Evolutionary conservation across 37 sponge, comb jelly and placozoan genomes (phyloP), one percentile per base, ranked within the genome.

Genomic region (Haliclona indistincta): DNA sequence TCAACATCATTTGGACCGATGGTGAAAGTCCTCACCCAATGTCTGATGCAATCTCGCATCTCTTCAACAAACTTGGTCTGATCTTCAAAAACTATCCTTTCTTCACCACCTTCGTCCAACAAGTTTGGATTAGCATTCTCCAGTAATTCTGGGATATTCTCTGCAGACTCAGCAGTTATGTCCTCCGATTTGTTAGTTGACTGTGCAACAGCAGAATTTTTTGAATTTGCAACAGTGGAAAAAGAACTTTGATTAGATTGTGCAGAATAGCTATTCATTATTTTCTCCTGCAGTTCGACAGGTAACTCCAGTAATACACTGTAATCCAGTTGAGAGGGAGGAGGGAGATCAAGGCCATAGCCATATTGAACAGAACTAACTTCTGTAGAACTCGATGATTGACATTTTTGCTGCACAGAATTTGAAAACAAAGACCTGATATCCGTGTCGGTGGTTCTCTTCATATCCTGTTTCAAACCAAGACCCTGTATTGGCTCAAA

Each of bases 241-340:
- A n/a, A n/a, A n/a, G n/a, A n/a, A n/a, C n/a, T n/a, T n/a, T n/a
- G n/a, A n/a, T n/a, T n/a, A n/a, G n/a, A n/a, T n/a, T n/a, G n/a
- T n/a, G n/a, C n/a, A n/a, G 58, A 53, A 33, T 84, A 84, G 55
- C 45, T 55, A 20, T 47, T 11, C 11, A 73, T 17, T 15, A 86
- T 80, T 62, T 80, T 41, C 55, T 75, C 56, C 40, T 52, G 54
- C 17, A 80, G 36, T 4, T 32, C 35, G 19, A 8, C 10, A 10
- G 89, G 89, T 20, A 89, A 70, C 1, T 79, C 89, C 22, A 68
- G 60, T 0, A 89, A 64, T 32, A 89, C 89, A 53, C 77, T 75
- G 19, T 42, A 5, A 56, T 89, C 89, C 32, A 89, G 67, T 54
- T 89, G 75, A 25, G 83, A 77, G 36, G 76, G 55, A 23, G 85